Percentiles rank a stretch among this genome's conserved stretches.
phyloP scores from a whole-genome alignment of 2,797 vertebrate species.

The Sardinella longiceps region DNA sequence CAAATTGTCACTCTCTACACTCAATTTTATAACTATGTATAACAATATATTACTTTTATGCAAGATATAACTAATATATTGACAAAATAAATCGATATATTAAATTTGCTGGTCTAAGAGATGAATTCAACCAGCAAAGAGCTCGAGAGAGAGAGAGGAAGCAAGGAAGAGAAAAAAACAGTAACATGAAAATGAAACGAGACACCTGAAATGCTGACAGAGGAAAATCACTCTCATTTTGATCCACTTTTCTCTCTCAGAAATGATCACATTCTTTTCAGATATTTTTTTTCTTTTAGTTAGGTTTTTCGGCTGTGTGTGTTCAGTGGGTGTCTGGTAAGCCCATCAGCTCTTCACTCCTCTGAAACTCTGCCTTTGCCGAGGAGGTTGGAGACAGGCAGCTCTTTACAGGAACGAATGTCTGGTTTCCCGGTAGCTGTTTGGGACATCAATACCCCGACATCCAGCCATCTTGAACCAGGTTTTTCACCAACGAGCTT shows the following conservation, averaged over 20 bases:
- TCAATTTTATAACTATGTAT: background rate
- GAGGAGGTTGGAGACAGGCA: conserved; percentile 46
- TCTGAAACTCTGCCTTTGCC: conserved; percentile 47
- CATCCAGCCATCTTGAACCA: conserved; percentile 39
- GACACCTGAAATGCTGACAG: background rate
- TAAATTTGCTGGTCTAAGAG: background rate
- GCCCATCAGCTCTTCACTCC: conserved; percentile 66
- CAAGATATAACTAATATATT: too few relatives aligned
- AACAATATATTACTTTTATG: too few relatives aligned
- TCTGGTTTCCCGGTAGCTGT: conserved; percentile 50
- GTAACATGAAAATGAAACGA: conserved; percentile 5
- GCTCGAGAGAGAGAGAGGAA: background rate
- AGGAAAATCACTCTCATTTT: background rate
- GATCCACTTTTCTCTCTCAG: conserved; percentile 4
- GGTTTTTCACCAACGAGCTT: conserved; percentile 39
- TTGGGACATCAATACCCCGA: conserved; percentile 43
- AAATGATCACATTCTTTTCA: conserved; percentile 17
- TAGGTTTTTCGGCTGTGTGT: background rate
- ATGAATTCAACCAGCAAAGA: background rate
- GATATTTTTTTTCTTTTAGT: background rate
- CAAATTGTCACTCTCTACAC: background rate
- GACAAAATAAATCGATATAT: too few relatives aligned
- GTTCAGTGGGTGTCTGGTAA: conserved; percentile 63
- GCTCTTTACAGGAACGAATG: conserved; percentile 45
- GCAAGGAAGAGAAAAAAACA: background rate